Evolutionary conservation across 2,797 vertebrate species (phyloP), one percentile per base, ranked within the genome.

Genomic region (Pterois miles): DNA sequence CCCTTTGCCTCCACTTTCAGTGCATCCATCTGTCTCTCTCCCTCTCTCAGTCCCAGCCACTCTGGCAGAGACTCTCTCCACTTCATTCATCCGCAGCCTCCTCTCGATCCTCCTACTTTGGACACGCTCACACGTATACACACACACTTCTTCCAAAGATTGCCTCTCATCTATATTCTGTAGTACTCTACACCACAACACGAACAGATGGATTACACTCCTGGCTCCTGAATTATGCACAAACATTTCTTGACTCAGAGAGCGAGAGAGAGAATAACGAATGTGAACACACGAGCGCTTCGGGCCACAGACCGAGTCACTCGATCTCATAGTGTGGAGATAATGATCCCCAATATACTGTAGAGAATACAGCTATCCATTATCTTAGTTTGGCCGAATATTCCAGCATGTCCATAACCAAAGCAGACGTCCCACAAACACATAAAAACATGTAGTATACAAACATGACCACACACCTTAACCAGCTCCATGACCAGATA

Each of bases 401-500:
- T 62, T 12, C 16, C 16, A 23, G 43, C 4, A 4, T 33, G 22
- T 38, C 43, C 14, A 59, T 12, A 50, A 74, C 9, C 4, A 38
- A 38, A 71, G 57, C 20, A 66, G 43, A 74, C 59, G 59, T 57
- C 1, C 8, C 66, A 53, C 8, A 22, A 31, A 36, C 14, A 68
- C 33, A 73, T 7, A 5, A 6, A 50, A 71, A 73, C 29, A 64
- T 16, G 29, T 23, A 29, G 59, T 4, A 58, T 5, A 20, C 25
- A 59, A 60, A 73, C 18, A 73, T 3, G 18, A 9, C 2, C 20
- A 82, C 92, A 8, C 69, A 93, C 93, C 96, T 99, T 99, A 65
- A 99, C 98, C 87, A 99, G 95, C 88, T 99, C 98, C 98, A 99
- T 99, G 87, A 99, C 97, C 79, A 99, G 96, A 76, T 99, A 99